A percentile compares a stretch with the other conserved stretches of the same genome.
These are phyloP conservation scores for Macropus fuliginosus DNA, from an alignment of 2,797 vertebrate species.

Conservation along the genomic window DNA sequence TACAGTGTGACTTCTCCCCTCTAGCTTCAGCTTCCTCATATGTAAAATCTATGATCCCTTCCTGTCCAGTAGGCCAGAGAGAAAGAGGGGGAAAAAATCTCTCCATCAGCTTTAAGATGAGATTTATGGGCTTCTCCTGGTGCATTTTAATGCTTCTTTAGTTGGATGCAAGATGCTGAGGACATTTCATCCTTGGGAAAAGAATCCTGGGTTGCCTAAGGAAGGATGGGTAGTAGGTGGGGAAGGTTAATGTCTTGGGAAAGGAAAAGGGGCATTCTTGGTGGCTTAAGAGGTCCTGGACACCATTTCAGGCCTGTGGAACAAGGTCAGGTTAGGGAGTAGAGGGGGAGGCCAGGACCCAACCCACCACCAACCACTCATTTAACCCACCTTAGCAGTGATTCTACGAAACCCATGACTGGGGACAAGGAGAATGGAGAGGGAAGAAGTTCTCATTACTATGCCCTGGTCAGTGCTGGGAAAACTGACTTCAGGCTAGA, in stretches of 20 bases:
- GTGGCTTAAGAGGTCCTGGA: background rate
- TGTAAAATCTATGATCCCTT: background rate
- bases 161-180: background rate
- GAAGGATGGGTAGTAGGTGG: background rate
- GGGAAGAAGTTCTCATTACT: background rate
- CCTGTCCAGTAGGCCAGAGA: background rate
- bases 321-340: background rate
- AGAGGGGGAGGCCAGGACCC: conserved; percentile 27
- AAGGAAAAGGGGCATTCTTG: background rate
- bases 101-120: background rate
- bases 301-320: conserved; percentile 22
- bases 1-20: background rate
- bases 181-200: background rate
- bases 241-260: background rate
- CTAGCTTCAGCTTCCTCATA: background rate
- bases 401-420: background rate
- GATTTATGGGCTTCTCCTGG: background rate
- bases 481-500: background rate
- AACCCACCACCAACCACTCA: background rate
- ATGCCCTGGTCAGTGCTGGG: background rate
- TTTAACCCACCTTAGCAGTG: background rate
- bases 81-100: background rate
- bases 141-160: background rate
- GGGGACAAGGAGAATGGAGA: background rate
- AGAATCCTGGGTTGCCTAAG: background rate